These are phyloP conservation scores for Clunio marinus DNA, from an alignment of 2,888 invertebrate species.

Conservation along the genomic window DNA sequence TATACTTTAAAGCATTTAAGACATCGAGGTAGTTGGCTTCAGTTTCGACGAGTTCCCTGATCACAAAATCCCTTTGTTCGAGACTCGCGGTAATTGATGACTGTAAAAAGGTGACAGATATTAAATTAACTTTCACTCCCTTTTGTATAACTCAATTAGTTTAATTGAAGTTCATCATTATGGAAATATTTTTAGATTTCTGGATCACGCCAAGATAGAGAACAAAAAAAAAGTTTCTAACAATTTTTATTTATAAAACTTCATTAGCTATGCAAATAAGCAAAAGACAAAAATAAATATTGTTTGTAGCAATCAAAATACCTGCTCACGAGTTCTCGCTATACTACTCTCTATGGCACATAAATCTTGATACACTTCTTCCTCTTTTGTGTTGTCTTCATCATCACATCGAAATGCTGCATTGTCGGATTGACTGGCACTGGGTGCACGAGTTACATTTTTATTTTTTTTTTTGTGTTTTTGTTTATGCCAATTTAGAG, in stretches of 20 bases:
- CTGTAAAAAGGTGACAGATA: slow-evolving; percentile 48
- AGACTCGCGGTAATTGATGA: slow-evolving; percentile 56
- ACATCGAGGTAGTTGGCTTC: slow-evolving; percentile 96
- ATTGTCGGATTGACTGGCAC: slow-evolving; percentile 60
- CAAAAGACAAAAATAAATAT: slow-evolving; percentile 32
- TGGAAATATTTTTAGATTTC: background rate
- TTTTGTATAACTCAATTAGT: no score
- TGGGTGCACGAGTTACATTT: slow-evolving; percentile 53
- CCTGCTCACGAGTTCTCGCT: slow-evolving; percentile 52
- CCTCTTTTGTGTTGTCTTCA: slow-evolving; percentile 60
- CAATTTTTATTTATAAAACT: no score
- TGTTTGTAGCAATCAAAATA: slow-evolving; percentile 44
- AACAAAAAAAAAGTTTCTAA: no score
- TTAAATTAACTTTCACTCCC: no score
- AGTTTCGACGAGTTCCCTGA: slow-evolving; percentile 90
- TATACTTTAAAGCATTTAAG: slow-evolving; percentile 73
- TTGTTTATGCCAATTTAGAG: background rate
- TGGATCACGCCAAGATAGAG: background rate
- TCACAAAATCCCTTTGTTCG: slow-evolving; percentile 90
- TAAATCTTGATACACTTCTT: slow-evolving; percentile 93
- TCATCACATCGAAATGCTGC: slow-evolving; percentile 51
- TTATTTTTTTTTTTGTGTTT: slow-evolving; percentile 2
- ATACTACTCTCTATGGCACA: slow-evolving; percentile 64
- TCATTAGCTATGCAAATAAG: slow-evolving; percentile 38
- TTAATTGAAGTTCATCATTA: no score